Evolutionary conservation across 2,797 vertebrate genomes (phyloP).

Genomic region (Phrynocephalus guinanensis): DNA sequence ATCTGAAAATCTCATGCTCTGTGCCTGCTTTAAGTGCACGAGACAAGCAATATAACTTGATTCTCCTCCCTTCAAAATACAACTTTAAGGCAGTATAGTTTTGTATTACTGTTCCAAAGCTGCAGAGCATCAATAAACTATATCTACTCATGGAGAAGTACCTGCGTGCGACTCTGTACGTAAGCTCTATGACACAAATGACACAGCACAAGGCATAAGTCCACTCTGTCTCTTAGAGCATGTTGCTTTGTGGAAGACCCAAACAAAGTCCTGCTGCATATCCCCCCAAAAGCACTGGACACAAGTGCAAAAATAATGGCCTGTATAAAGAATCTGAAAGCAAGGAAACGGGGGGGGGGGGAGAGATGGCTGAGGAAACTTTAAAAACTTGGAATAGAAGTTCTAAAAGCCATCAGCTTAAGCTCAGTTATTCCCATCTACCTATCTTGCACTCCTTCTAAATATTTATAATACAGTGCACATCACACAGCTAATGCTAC

Average conservation of each 20-base stretch:
- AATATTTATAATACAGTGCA: background rate
- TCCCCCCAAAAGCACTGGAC: background rate
- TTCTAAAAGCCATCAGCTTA: background rate
- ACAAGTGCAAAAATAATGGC: background rate
- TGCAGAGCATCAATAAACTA: slow-evolving; percentile 4
- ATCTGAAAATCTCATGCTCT: background rate
- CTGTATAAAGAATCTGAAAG: background rate
- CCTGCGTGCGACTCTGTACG: background rate
- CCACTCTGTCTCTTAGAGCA: background rate
- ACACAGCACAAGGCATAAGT: background rate
- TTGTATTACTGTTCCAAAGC: background rate
- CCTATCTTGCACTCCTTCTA: background rate
- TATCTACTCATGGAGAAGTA: background rate
- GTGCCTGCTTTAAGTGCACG: background rate
- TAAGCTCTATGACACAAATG: background rate
- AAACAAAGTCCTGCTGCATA: background rate
- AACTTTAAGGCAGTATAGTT: slow-evolving; percentile 1
- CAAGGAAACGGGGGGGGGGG: background rate
- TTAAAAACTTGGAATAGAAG: background rate
- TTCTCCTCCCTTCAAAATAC: background rate
- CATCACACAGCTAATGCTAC: background rate
- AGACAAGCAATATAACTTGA: slow-evolving; percentile 1
- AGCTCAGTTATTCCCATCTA: background rate
- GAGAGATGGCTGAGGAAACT: background rate
- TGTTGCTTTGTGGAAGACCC: background rate